A percentile compares a stretch with the other conserved stretches of the same genome.
phyloP scores from a whole-genome alignment of 2,113 vertebrate genomes.

The Trochalopteron elliotii region DNA sequence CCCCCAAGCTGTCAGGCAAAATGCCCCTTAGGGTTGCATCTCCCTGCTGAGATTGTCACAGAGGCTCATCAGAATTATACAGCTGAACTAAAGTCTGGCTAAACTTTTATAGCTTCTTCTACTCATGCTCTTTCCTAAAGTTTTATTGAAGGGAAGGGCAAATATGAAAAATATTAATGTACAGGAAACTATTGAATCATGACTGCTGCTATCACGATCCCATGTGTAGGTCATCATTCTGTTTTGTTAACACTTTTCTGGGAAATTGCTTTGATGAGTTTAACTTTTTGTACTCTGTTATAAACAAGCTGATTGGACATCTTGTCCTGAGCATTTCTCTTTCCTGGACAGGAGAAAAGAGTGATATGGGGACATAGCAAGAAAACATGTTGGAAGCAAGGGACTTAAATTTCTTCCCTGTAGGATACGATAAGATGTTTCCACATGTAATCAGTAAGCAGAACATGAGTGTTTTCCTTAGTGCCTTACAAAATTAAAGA shows the following conservation, averaged over 20 bases:
- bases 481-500: background rate
- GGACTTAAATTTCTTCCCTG: background rate
- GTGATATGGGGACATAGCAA: background rate
- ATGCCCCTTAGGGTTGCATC: background rate
- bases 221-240: fast-evolving
- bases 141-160: background rate
- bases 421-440: background rate
- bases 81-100: background rate
- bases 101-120: background rate
- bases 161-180: background rate
- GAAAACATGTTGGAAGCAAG: background rate
- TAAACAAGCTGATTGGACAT: background rate
- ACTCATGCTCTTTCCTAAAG: background rate
- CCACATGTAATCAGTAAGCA: background rate
- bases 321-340: background rate
- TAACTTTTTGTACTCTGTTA: background rate
- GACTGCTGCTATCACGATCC: background rate
- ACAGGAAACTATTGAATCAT: background rate
- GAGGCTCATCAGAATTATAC: background rate
- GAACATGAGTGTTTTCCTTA: background rate
- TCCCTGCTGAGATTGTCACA: background rate
- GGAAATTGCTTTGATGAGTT: background rate
- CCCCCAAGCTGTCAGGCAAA: background rate
- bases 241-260: background rate
- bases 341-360: background rate